Conservation (phyloP, 1,140 invertebrate genomes). For the Panulirus ornatus region DNA sequence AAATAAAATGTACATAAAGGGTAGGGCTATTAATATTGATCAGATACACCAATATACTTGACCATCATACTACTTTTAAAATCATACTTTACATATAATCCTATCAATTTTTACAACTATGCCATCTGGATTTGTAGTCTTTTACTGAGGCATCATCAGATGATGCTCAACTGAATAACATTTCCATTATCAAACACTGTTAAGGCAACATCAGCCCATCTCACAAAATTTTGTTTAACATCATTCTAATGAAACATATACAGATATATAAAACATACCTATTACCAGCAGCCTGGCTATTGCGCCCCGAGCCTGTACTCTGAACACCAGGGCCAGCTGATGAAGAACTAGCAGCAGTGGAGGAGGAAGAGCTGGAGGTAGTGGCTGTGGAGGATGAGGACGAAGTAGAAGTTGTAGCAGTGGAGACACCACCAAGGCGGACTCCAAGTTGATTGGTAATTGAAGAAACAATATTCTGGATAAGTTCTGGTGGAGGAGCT, state of each 20-base stretch:
- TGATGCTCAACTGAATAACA: too few relatives aligned
- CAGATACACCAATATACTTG: too few relatives aligned
- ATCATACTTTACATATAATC: too few relatives aligned
- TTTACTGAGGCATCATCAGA: too few relatives aligned
- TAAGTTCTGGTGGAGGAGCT: slow-evolving; percentile 79
- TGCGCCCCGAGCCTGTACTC: slow-evolving; percentile 49
- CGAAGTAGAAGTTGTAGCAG: slow-evolving; percentile 57
- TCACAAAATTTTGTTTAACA: not conserved
- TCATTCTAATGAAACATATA: not conserved
- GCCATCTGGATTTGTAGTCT: too few relatives aligned
- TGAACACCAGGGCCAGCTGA: slow-evolving; percentile 48
- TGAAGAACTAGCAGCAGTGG: not conserved
- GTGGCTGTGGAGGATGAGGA: slow-evolving; percentile 23
- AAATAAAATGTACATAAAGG: too few relatives aligned
- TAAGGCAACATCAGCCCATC: too few relatives aligned
- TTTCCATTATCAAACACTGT: not conserved
- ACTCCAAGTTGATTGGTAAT: slow-evolving; percentile 78
- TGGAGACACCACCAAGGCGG: slow-evolving; percentile 76
- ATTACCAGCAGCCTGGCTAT: slow-evolving; percentile 74
- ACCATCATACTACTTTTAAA: too few relatives aligned
- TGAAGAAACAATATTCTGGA: slow-evolving; percentile 83
- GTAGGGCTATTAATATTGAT: too few relatives aligned
- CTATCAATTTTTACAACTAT: too few relatives aligned
- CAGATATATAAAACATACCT: slow-evolving; percentile 46
- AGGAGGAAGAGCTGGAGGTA: slow-evolving; percentile 37